Evolutionary conservation across 1,140 invertebrate species (phyloP), one percentile per base, ranked within the genome.

Genomic region (Pseudachorutes palmiensis): DNA sequence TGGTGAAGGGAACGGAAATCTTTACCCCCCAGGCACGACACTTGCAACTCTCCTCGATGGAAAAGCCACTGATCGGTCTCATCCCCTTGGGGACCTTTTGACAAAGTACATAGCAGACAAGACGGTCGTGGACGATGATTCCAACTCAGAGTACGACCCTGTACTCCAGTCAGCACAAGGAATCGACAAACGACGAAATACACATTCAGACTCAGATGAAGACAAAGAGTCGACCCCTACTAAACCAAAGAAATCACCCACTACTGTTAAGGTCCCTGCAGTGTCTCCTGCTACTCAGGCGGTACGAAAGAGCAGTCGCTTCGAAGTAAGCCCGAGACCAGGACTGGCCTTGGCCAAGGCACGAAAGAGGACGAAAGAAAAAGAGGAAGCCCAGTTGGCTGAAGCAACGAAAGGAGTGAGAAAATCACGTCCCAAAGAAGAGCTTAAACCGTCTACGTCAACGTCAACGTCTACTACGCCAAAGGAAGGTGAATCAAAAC

Each of bases 81-180:
- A 41, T 19, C 36, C 36, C 36, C 5, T 5, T 41, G 36, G 36
- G 36, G 51, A 55, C 24, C 51, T 55, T 24, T 22, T 55, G 9
- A 14, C 51, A 9, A 55, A 12, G 51, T 55, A 55, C 24, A 19
- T 55, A 14, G 51, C 51, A 55, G 51, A 55, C 51, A 55, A 55
- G 24, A 55, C 51, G 3, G 12, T 22, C 3, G 24, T 5, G 12
- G 51, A 55, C 12, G 51, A 55, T 55, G 51, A 55, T 55, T 55
- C 51, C 3, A 55, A 55, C 24, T 55, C 51, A 55, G 51, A 55
- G 24, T 55, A 55, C 51, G 51, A 55, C 24, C 51, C 51, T 55
- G 51, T 55, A 5, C 9, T 55, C 24, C 51, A 55, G 24, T 19
- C 14, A 12, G 51, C 51, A 5, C 12, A 22, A 14, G 51, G 51